These are phyloP conservation scores for Iselma pallidipennis DNA, from an alignment of 2,888 invertebrate genomes.

Conservation along the genomic window DNA sequence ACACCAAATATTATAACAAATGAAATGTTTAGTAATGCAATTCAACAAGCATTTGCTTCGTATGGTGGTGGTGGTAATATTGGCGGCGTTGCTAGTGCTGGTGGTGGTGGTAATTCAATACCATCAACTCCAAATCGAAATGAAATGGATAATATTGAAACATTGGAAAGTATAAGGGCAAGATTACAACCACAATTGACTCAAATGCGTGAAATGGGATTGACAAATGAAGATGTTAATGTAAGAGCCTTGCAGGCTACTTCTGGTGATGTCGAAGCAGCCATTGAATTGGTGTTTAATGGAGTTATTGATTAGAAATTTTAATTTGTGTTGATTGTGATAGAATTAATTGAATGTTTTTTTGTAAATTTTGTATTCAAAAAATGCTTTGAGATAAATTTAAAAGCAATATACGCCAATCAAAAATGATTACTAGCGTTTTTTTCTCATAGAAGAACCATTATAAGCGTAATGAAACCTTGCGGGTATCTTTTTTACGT, in stretches of 20 bases:
- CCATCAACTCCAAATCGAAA: slow-evolving; percentile 21
- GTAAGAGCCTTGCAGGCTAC: slow-evolving; percentile 82
- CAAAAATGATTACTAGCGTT: too few species aligned
- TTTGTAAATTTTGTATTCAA: too few species aligned
- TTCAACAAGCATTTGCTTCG: slow-evolving; percentile 67
- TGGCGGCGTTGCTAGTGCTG: background rate
- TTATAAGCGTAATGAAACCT: too few species aligned
- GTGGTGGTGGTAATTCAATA: slow-evolving; percentile 14
- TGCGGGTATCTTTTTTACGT: too few species aligned
- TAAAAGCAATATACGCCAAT: too few species aligned
- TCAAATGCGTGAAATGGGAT: slow-evolving; percentile 91
- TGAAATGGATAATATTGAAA: slow-evolving; percentile 37
- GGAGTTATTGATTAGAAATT: slow-evolving; percentile 54
- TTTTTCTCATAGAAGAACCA: too few species aligned
- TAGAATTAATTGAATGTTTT: too few species aligned
- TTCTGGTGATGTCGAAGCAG: slow-evolving; percentile 85
- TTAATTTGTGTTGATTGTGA: background rate
- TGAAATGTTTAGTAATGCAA: slow-evolving; percentile 80
- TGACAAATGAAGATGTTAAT: slow-evolving; percentile 81
- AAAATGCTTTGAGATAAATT: too few species aligned
- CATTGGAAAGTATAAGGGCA: slow-evolving; percentile 44
- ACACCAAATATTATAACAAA: slow-evolving; percentile 64
- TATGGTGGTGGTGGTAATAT: slow-evolving; percentile 25
- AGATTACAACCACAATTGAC: slow-evolving; percentile 64
- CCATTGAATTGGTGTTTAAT: slow-evolving; percentile 86